phyloP scores from a whole-genome alignment of 1,140 invertebrate species.

The Caenorhabditis briggsae region DNA sequence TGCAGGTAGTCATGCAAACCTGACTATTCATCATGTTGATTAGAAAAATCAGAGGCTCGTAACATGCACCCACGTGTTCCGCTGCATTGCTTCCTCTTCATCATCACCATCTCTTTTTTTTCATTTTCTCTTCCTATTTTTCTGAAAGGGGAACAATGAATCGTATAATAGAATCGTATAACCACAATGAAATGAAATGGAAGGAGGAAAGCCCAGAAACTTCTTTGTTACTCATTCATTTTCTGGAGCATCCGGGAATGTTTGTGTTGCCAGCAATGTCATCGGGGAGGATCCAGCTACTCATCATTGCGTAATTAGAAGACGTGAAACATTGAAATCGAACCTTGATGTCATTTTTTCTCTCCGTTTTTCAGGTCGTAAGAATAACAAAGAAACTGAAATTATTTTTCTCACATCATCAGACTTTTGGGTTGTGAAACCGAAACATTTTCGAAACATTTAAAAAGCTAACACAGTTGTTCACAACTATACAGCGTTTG shows the following conservation, averaged over 20 bases:
- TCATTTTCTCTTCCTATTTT: background rate
- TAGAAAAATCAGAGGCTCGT: background rate
- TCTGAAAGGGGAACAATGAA: constrained; percentile 14
- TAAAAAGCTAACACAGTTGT: constrained; percentile 28
- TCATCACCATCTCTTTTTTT: background rate
- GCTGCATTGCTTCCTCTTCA: background rate
- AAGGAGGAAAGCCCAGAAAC: constrained; percentile 1
- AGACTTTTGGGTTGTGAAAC: background rate
- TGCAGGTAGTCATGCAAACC: background rate
- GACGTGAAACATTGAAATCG: background rate
- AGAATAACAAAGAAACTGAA: constrained; percentile 1
- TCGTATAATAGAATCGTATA: constrained; percentile 41
- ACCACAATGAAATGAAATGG: constrained; percentile 28
- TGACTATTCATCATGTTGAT: background rate
- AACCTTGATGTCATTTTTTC: constrained; percentile 41
- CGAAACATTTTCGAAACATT: background rate
- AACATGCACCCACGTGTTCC: constrained; percentile 38
- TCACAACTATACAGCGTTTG: background rate
- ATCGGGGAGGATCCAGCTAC: background rate
- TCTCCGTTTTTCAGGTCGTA: background rate
- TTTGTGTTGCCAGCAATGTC: too few species aligned
- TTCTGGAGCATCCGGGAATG: background rate
- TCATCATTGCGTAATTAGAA: constrained; percentile 33
- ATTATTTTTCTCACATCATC: background rate
- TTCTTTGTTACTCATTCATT: constrained; percentile 31